Percentiles rank a stretch among this genome's conserved stretches.
These are phyloP conservation scores for Tangara arthus DNA, from an alignment of 2,797 vertebrate genomes.

Conservation along the genomic window DNA sequence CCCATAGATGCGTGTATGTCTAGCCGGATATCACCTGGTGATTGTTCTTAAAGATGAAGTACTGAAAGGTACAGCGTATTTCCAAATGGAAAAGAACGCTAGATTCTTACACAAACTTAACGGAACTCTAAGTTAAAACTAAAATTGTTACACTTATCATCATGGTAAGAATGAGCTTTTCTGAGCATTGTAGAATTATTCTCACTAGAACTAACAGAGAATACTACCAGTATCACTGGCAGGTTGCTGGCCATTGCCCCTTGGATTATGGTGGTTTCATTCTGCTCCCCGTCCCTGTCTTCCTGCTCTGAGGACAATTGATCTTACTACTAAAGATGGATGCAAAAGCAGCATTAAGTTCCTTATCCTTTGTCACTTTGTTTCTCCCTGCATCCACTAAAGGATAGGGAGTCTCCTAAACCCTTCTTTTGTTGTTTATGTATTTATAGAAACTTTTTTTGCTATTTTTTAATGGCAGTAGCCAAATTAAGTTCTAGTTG, in stretches of 20 bases:
- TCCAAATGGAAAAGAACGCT: neutral
- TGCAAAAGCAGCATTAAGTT: neutral
- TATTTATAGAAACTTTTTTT: neutral
- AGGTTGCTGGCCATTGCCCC: neutral
- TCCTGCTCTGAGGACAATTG: neutral
- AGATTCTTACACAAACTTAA: neutral
- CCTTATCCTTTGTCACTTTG: neutral
- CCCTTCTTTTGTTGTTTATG: neutral
- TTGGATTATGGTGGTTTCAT: neutral
- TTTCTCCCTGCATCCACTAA: rapidly evolving
- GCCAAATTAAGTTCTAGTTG: neutral
- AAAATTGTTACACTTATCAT: neutral
- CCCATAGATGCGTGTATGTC: too few relatives aligned
- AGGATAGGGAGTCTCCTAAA: neutral
- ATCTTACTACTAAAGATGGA: neutral
- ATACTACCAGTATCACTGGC: neutral
- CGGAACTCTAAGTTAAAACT: neutral
- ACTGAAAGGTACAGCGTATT: neutral
- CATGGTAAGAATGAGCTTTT: neutral
- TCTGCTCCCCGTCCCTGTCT: neutral
- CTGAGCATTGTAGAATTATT: neutral
- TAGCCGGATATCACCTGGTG: neutral
- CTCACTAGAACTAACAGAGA: neutral
- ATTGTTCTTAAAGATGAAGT: neutral
- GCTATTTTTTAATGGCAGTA: neutral